A percentile compares a stretch with the other conserved stretches of the same genome.
phyloP scores from a whole-genome alignment of 2,888 invertebrate species.

The Pardosa pseudoannulata region DNA sequence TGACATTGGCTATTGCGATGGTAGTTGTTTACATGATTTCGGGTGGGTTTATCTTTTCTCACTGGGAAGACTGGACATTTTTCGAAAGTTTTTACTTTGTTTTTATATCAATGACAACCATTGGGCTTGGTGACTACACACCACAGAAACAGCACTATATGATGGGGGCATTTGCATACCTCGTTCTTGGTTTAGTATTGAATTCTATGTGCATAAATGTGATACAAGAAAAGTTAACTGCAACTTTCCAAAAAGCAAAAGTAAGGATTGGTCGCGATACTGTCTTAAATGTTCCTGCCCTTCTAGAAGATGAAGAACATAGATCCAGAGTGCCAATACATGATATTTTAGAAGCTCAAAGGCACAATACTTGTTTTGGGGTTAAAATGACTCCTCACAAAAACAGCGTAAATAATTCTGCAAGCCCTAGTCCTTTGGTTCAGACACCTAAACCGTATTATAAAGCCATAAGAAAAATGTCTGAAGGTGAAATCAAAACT shows the following conservation, averaged over 20 bases:
- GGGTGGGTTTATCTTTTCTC: slow-evolving; percentile 83
- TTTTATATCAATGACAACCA: slow-evolving; percentile 97
- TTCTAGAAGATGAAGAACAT: slow-evolving; percentile 72
- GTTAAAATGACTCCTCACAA: slow-evolving; percentile 43
- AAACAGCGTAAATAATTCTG: slow-evolving; percentile 9
- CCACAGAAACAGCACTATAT: slow-evolving; percentile 92
- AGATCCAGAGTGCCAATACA: slow-evolving; percentile 42
- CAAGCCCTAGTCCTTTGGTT: background rate
- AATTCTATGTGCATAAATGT: slow-evolving; percentile 92
- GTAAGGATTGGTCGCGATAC: slow-evolving; percentile 73
- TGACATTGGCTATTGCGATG: slow-evolving; percentile 90
- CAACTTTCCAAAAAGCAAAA: slow-evolving; percentile 82
- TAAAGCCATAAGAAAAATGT: background rate
- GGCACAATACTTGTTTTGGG: slow-evolving; percentile 13
- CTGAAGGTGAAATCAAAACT: slow-evolving; percentile 11
- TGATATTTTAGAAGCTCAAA: background rate
- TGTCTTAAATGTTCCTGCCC: slow-evolving; percentile 72
- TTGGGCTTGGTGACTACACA: slow-evolving; percentile 93
- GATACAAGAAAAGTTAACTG: slow-evolving; percentile 81
- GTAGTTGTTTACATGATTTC: slow-evolving; percentile 91
- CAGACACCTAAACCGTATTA: background rate
- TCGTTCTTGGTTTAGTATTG: slow-evolving; percentile 90
- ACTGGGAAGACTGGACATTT: slow-evolving; percentile 86
- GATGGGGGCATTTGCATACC: slow-evolving; percentile 91
- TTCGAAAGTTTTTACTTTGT: slow-evolving; percentile 96